Conservation (phyloP, 2,888 invertebrate species). For the Mesorhabditis spiculigera region DNA sequence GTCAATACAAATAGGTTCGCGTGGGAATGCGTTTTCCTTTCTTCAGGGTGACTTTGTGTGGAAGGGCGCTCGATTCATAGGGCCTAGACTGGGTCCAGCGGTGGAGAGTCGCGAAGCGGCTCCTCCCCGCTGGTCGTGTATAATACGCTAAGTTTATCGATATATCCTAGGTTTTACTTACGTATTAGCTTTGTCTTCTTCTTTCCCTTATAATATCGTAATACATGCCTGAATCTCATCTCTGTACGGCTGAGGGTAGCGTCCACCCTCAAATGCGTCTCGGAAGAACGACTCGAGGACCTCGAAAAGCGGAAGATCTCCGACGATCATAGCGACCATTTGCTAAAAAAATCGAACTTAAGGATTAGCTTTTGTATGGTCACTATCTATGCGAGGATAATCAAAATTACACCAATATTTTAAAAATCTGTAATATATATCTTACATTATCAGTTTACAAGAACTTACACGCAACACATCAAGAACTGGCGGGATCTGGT, state of each 20-base stretch:
- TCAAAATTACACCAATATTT: not conserved
- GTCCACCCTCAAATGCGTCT: constrained; percentile 29
- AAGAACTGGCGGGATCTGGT: constrained; percentile 42
- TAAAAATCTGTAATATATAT: not conserved
- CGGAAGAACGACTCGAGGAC: constrained; percentile 35
- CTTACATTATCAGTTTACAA: no score
- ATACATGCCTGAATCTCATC: constrained; percentile 36
- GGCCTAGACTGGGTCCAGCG: no score
- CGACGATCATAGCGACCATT: constrained; percentile 8
- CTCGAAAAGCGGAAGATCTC: constrained; percentile 29
- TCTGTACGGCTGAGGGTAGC: constrained; percentile 38
- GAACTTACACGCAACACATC: constrained; percentile 29
- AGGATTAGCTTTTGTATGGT: no score
- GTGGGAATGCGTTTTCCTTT: no score
- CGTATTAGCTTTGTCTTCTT: no score
- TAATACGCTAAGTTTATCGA: not conserved
- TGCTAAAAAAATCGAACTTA: constrained; percentile 6
- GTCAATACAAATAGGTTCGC: no score
- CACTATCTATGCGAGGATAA: no score
- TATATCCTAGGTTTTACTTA: not conserved
- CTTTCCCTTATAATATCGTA: no score
- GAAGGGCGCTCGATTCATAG: no score
- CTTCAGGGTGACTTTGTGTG: no score
- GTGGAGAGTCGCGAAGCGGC: no score
- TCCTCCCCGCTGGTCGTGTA: no score